Evolutionary conservation across 2,797 vertebrate species (phyloP), one percentile per base, ranked within the genome.

Genomic region (Amblyraja radiata): DNA sequence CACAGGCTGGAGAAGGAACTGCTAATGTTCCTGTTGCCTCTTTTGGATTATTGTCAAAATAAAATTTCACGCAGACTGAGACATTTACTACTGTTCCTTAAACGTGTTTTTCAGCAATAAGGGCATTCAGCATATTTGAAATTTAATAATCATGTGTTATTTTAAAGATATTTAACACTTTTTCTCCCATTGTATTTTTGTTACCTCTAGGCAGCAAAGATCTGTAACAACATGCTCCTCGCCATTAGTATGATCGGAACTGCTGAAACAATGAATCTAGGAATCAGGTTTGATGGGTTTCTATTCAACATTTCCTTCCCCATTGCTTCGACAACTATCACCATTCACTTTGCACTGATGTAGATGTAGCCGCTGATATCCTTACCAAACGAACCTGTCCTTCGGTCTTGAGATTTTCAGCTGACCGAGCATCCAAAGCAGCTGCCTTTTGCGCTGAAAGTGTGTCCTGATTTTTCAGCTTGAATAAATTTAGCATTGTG

Each of bases 191-290:
- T 90, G 93, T 93, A 61, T 93, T 77, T 39, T 94, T 94, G 71
- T 73, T 61, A 36, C 93, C 97, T 97, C 93, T 95, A 99, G 99
- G 98, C 99, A 93, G 99, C 98, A 93, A 99, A 99, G 96, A 99
- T 99, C 95, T 99, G 99, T 94, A 99, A 99, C 97, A 99, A 99
- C 95, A 99, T 99, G 99, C 97, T 99, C 90, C 96, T 99, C 94
- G 99, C 97, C 79, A 99, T 99, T 93, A 97, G 98, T 95, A 99
- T 99, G 99, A 99, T 99, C 88, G 99, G 99, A 93, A 99, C 99
- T 5, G 97, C 99, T 61, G 99, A 99, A 95, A 96, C 98, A 0
- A 99, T 99, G 99, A 99, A 99, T 96, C 97, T 99, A 94, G 99
- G 99, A 95, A 98, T 99, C 96, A 98, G 99, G 99, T 99, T 96